Evolutionary conservation across 2,113 vertebrate genomes (phyloP).

Genomic region (Elgaria multicarinata): DNA sequence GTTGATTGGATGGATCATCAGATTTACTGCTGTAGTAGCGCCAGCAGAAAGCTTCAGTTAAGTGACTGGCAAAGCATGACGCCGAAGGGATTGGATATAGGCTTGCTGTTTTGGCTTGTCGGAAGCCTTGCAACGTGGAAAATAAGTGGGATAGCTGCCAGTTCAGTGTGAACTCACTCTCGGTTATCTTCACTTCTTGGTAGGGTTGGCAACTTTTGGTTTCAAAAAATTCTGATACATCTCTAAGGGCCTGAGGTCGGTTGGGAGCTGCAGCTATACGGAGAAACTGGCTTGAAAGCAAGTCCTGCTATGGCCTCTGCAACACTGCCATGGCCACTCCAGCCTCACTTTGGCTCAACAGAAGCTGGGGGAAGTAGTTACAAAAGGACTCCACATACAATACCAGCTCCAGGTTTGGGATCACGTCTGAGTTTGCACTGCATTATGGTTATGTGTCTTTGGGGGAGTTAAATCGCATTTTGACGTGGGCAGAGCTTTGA

Average conservation of each 20-base stretch:
- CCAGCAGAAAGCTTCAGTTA: not conserved
- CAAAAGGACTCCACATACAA: not conserved
- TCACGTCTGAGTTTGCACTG: too few relatives aligned
- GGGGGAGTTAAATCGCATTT: too few relatives aligned
- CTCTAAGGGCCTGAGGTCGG: too few relatives aligned
- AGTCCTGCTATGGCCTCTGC: not conserved
- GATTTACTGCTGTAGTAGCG: not conserved
- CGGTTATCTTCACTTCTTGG: not conserved
- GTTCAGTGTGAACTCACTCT: not conserved
- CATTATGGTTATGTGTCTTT: too few relatives aligned
- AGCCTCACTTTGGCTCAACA: not conserved
- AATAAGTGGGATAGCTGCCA: not conserved
- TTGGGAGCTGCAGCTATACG: not conserved
- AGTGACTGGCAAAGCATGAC: not conserved
- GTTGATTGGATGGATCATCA: not conserved
- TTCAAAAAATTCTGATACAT: not conserved
- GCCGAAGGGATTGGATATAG: fast-evolving
- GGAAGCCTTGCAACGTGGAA: not conserved
- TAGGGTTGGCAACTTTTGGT: not conserved
- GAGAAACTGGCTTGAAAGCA: not conserved
- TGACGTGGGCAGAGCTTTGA: too few relatives aligned
- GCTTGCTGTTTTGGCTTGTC: not conserved
- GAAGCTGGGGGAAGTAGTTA: not conserved
- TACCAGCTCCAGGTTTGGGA: too few relatives aligned
- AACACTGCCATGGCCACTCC: not conserved